Evolutionary conservation across 2,888 invertebrate genomes (phyloP), one percentile per base, ranked within the genome.

Genomic region (Drosophila greeni): DNA sequence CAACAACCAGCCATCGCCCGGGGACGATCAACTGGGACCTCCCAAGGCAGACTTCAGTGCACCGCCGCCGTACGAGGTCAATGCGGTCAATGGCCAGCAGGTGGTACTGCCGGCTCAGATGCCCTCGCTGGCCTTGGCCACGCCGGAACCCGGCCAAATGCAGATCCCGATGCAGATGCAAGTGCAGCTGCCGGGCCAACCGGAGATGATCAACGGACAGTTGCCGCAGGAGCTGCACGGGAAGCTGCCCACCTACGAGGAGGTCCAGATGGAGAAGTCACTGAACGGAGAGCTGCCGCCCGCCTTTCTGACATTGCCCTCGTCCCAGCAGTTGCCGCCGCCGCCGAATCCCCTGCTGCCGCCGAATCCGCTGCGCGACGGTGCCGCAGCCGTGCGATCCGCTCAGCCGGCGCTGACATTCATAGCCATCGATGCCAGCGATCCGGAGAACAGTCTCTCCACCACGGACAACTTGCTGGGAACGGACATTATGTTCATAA

Each of bases 401-500:
- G 72, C 76, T 3, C 85, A 86, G 56, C 91, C 92, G 69, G 92
- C 93, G 53, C 88, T 94, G 12, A 92, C 94, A 26, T 94, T 95
- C 84, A 91, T 95, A 72, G 94, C 95, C 6, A 93, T 95, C 84
- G 95, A 95, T 79, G 84, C 88, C 76, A 91, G 93, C 8, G 93
- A 94, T 33, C 91, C 92, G 0, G 92, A 93, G 61, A 94, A 93
- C 74, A 91, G 92, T 52, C 94, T 95, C 86, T 94, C 94, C 86
- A 92, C 92, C 9, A 95, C 95, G 85, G 94, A 93, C 85, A 93
- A 93, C 81, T 91, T 97, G 62, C 92, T 97, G 49, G 97, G 97
- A 70, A 97, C 97, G 31, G 97, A 97, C 87, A 94, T 96, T 83
- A 96, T 97, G 94, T 97, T 97, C 89, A 92, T 96, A 75, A 95